Evolutionary conservation across 35 echinoderm and acorn worm species (phyloP).

Genomic region (Strongylocentrotus purpuratus): DNA sequence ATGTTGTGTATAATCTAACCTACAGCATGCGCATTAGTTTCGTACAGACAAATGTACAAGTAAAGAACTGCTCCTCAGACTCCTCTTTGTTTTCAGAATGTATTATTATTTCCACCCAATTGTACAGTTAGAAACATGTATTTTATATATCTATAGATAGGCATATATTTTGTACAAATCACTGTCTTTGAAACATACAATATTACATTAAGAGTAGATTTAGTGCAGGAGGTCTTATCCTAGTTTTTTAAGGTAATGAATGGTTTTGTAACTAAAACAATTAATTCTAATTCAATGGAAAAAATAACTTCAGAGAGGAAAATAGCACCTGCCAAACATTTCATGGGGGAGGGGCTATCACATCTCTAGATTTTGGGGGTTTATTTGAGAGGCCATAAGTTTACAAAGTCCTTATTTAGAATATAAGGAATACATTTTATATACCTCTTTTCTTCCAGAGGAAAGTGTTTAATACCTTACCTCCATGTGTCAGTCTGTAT

Average conservation of each 20-base stretch:
- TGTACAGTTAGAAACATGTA: neutral
- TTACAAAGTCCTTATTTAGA: no score
- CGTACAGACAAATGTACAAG: neutral
- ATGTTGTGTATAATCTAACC: no score
- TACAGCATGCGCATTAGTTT: no score
- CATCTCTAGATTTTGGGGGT: no score
- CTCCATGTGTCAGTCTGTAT: neutral
- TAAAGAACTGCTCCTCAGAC: neutral
- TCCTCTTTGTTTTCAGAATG: neutral
- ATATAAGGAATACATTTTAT: neutral
- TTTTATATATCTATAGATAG: neutral
- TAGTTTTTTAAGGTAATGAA: no score
- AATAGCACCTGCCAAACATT: no score
- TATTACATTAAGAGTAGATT: slow-evolving; percentile 23
- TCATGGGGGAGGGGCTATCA: no score
- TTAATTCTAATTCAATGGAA: no score
- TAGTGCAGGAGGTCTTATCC: no score
- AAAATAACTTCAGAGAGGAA: no score
- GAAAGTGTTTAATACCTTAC: neutral
- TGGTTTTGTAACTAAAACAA: no score
- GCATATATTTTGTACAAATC: neutral
- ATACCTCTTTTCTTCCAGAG: neutral
- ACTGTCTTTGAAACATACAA: slow-evolving; percentile 12
- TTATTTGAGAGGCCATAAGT: no score
- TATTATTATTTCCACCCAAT: neutral